A percentile compares a stretch with the other conserved stretches of the same genome.
These are phyloP conservation scores for Ectropis grisescens DNA, from an alignment of 1,140 invertebrate species.

Conservation along the genomic window DNA sequence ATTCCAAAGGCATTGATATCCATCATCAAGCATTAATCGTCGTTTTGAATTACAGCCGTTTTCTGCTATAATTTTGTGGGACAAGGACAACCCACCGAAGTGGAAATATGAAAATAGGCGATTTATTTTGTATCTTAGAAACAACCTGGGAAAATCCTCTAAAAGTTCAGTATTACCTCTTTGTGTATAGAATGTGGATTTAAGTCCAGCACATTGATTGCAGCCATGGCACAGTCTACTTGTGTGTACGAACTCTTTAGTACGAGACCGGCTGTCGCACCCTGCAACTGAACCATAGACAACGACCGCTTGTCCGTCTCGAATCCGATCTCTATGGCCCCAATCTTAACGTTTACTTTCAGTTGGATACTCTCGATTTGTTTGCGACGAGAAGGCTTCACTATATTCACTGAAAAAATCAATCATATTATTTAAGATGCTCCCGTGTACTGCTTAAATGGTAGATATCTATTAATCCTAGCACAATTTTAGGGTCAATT, in stretches of 20 bases:
- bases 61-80: too few species aligned
- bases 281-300: conserved; percentile 74
- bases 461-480: too few species aligned
- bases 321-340: conserved; percentile 76
- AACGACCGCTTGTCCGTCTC: conserved; percentile 70
- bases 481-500: too few species aligned
- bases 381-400: conserved; percentile 37
- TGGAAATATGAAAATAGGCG: too few species aligned
- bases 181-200: conserved; percentile 78
- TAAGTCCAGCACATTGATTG: conserved; percentile 82
- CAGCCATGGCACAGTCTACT: conserved; percentile 78
- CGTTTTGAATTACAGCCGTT: too few species aligned
- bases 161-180: conserved; percentile 78
- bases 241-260: conserved; percentile 82
- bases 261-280: conserved; percentile 76
- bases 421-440: too few species aligned
- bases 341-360: conserved; percentile 76
- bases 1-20: too few species aligned
- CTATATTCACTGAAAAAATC: conserved; percentile 29
- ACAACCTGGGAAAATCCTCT: too few species aligned
- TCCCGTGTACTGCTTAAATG: too few species aligned
- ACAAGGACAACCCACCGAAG: too few species aligned
- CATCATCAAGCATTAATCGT: too few species aligned
- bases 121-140: too few species aligned
- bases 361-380: conserved; percentile 78